A percentile compares a stretch with the other conserved stretches of the same genome.
Conservation (phyloP, 2,797 vertebrate genomes). For the Tragelaphus eurycerus region DNA sequence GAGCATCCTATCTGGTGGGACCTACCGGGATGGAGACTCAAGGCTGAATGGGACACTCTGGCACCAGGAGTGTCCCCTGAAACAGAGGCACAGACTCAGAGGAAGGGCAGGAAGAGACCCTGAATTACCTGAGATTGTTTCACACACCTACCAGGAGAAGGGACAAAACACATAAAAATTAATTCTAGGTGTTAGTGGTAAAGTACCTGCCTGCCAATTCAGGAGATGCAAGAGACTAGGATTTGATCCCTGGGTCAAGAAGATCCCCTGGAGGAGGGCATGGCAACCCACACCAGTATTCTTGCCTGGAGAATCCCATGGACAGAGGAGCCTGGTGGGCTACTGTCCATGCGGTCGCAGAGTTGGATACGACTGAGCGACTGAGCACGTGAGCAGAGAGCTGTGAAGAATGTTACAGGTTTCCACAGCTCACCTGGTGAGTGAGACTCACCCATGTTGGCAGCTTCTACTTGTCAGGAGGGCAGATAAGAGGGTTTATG, state of each 20-base stretch:
- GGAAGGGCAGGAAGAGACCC: not conserved
- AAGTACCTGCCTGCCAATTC: not conserved
- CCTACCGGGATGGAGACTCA: not conserved
- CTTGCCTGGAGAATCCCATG: not conserved
- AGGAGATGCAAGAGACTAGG: not conserved
- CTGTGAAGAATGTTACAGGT: not conserved
- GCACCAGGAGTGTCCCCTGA: not conserved
- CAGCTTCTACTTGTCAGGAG: not conserved
- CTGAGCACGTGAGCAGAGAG: not conserved
- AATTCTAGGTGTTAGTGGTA: not conserved
- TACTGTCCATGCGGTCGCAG: rapidly evolving
- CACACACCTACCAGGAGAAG: rapidly evolving
- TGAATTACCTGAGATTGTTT: not conserved
- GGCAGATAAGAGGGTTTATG: not conserved
- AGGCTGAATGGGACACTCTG: not conserved
- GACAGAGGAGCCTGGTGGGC: not conserved
- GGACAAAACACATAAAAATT: not conserved
- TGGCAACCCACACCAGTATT: not conserved
- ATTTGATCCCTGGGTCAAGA: not conserved
- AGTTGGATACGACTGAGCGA: not conserved
- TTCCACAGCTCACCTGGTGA: not conserved
- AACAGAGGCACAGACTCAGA: not conserved
- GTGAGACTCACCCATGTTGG: not conserved
- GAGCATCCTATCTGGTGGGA: not conserved
- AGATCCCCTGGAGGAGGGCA: not conserved